phyloP scores from a whole-genome alignment of 1,140 invertebrate species.

The Dolichoris vasculosae region DNA sequence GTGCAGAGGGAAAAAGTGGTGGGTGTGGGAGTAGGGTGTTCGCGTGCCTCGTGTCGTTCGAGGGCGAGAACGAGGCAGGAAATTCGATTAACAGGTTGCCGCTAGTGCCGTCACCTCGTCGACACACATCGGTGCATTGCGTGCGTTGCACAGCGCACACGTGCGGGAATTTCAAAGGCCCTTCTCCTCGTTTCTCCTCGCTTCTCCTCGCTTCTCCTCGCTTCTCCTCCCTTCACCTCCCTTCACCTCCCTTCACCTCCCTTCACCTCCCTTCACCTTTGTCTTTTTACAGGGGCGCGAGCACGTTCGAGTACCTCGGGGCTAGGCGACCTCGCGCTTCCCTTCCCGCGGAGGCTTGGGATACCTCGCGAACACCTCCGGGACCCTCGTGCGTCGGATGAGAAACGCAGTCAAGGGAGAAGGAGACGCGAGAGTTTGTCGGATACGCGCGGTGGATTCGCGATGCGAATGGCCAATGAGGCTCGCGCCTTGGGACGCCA shows the following conservation, averaged over 20 bases:
- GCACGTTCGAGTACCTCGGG: no score
- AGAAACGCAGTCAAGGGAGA: not conserved
- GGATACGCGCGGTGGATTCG: not conserved
- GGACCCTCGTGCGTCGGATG: not conserved
- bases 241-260: no score
- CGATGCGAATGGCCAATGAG: conserved; percentile 23
- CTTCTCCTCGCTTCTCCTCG: no score
- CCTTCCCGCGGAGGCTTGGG: no score
- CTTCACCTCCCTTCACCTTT: not conserved
- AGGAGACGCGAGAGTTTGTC: not conserved
- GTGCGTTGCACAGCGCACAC: not conserved
- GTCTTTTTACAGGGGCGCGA: not conserved
- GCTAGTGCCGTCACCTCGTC: conserved; percentile 23
- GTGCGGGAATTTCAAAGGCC: not conserved
- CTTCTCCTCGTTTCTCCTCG: no score
- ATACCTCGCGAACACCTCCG: not conserved
- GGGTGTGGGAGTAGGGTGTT: not conserved
- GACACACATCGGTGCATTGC: not conserved
- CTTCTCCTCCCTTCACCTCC: no score
- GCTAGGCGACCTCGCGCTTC: not conserved
- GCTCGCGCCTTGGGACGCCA: not conserved
- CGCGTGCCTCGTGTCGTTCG: conserved; percentile 36
- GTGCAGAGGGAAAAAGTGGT: no score
- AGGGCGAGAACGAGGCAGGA: conserved; percentile 48
- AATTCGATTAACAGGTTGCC: conserved; percentile 64